These are phyloP conservation scores for Aplysia californica DNA, from an alignment of 1,140 invertebrate genomes.

Conservation along the genomic window DNA sequence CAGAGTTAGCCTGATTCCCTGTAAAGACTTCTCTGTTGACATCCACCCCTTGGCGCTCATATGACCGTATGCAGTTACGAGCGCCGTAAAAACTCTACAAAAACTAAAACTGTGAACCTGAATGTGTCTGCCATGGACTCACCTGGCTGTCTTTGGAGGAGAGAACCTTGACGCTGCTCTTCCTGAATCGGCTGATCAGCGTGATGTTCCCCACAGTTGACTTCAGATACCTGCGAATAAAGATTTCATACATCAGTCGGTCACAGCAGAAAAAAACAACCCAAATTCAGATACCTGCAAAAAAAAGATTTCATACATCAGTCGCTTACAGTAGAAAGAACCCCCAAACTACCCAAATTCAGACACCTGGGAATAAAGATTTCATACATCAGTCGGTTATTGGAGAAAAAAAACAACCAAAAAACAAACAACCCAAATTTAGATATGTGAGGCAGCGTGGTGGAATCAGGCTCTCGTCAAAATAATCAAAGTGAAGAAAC, in stretches of 20 bases:
- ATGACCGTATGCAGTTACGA: no score
- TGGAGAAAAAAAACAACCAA: no score
- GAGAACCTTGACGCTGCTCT: slow-evolving; percentile 66
- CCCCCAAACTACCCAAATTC: slow-evolving; percentile 76
- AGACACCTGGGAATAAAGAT: slow-evolving; percentile 78
- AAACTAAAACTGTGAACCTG: no score
- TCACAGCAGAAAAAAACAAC: background rate
- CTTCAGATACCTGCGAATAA: slow-evolving; percentile 85
- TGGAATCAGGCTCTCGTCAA: no score
- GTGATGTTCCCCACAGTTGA: slow-evolving; percentile 98
- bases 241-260: background rate
- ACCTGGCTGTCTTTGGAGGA: slow-evolving; percentile 32
- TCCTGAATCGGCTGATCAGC: slow-evolving; percentile 92
- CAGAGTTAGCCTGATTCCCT: no score
- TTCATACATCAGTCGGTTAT: background rate
- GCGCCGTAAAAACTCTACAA: no score
- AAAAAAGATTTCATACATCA: background rate
- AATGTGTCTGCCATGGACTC: no score
- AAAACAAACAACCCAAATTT: no score
- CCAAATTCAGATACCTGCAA: background rate
- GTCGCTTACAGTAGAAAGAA: background rate
- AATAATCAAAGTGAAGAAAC: no score
- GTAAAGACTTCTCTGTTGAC: no score
- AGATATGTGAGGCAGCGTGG: no score
- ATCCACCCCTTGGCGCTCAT: no score